These are phyloP conservation scores for Urechis unicinctus DNA, from an alignment of 2,888 invertebrate species.

Conservation along the genomic window DNA sequence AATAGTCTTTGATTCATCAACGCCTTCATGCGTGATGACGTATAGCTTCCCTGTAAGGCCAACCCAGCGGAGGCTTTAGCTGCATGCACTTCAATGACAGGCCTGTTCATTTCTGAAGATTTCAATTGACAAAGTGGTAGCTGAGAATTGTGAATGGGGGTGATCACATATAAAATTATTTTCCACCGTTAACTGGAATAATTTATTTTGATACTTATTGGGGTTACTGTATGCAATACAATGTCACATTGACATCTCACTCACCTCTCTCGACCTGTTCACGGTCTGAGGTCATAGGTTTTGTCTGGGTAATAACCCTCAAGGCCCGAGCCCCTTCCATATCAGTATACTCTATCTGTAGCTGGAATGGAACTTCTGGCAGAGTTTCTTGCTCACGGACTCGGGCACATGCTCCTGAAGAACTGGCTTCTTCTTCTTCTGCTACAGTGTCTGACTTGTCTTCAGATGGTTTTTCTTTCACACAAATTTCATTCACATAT, in stretches of 20 bases:
- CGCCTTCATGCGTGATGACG: slow-evolving; percentile 30
- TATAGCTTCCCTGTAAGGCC: slow-evolving; percentile 35
- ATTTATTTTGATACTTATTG: too few species aligned
- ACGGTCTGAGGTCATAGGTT: slow-evolving; percentile 36
- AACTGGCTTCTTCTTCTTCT: background rate
- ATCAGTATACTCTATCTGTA: slow-evolving; percentile 41
- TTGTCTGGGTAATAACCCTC: slow-evolving; percentile 35
- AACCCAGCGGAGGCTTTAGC: slow-evolving; percentile 29
- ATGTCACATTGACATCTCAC: background rate
- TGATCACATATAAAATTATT: too few species aligned
- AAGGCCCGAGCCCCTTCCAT: slow-evolving; percentile 42
- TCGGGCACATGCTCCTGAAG: background rate
- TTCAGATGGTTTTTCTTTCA: background rate
- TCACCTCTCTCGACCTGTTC: slow-evolving; percentile 36
- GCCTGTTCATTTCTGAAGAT: slow-evolving; percentile 23
- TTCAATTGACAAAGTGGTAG: background rate
- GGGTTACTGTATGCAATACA: too few species aligned
- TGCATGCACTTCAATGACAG: slow-evolving; percentile 34
- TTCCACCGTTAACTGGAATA: too few species aligned
- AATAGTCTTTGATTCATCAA: slow-evolving; percentile 38
- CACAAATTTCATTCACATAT: too few species aligned
- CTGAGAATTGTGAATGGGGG: too few species aligned
- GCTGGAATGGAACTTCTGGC: slow-evolving; percentile 38
- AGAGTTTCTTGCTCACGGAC: background rate
- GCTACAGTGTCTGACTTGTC: background rate